A percentile compares a stretch with the other conserved stretches of the same genome.
These are phyloP conservation scores for Callimorpha dominula DNA, from an alignment of 2,888 invertebrate species.

Conservation along the genomic window DNA sequence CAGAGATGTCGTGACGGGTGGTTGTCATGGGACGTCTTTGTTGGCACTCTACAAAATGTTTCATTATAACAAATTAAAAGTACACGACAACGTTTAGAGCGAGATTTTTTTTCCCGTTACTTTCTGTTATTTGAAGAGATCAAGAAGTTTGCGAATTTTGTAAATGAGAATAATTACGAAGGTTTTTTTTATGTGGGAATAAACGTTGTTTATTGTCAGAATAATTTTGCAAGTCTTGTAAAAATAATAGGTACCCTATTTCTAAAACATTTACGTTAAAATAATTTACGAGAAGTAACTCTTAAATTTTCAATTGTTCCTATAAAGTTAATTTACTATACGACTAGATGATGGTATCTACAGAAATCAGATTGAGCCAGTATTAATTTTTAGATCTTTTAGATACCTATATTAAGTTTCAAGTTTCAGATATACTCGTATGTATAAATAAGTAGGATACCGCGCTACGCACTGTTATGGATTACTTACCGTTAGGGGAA, in stretches of 20 bases:
- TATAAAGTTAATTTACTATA: neutral
- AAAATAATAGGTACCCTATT: neutral
- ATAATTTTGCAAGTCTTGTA: constrained; percentile 2
- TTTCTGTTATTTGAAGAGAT: constrained; percentile 15
- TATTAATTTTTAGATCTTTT: no score
- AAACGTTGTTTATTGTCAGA: constrained; percentile 13
- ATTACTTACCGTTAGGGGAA: no score
- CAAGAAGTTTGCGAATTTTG: constrained; percentile 8
- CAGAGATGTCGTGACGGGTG: constrained; percentile 23
- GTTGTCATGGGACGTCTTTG: constrained; percentile 28
- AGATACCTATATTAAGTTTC: no score
- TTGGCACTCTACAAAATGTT: constrained; percentile 19
- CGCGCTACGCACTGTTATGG: no score
- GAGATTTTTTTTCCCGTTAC: constrained; percentile 8
- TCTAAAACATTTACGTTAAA: neutral
- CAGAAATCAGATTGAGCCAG: no score
- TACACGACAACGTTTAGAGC: constrained; percentile 19
- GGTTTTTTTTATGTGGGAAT: constrained; percentile 8
- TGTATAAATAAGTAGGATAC: no score
- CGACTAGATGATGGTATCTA: no score
- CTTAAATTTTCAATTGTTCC: neutral
- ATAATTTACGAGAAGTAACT: neutral
- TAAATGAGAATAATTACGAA: constrained; percentile 15
- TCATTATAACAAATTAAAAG: constrained; percentile 24
- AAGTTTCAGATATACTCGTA: no score